These are phyloP conservation scores for Tympanuchus pallidicinctus DNA, from an alignment of 2,113 vertebrate species.

Conservation along the genomic window DNA sequence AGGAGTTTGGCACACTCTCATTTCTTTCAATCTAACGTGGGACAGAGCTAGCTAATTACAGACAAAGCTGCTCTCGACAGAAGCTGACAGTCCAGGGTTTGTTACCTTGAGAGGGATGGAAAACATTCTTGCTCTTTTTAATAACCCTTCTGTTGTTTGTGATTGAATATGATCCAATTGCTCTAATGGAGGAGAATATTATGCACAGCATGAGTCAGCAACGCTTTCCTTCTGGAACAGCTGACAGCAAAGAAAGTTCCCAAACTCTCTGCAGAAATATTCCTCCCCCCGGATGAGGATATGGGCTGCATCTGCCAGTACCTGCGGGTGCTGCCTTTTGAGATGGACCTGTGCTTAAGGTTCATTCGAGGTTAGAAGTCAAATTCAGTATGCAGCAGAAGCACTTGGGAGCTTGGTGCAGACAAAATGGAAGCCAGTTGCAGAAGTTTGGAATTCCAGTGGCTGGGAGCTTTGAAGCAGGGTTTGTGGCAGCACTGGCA, in stretches of 20 bases:
- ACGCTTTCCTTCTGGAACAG: constrained; percentile 56
- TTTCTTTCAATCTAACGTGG: neutral
- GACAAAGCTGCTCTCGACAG: constrained; percentile 13
- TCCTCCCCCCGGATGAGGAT: neutral
- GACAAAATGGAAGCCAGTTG: neutral
- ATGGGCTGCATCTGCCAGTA: neutral
- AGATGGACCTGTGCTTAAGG: neutral
- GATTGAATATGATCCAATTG: constrained; percentile 67
- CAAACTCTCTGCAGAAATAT: constrained; percentile 51
- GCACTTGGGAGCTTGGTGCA: neutral
- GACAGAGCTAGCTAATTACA: constrained; percentile 30
- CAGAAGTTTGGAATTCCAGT: neutral
- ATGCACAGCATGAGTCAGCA: constrained; percentile 69
- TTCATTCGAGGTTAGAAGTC: neutral
- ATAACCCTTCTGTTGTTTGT: constrained; percentile 51
- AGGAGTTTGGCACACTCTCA: neutral
- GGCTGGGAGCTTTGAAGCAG: neutral
- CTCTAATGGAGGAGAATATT: constrained; percentile 60
- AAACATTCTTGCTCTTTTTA: constrained; percentile 55
- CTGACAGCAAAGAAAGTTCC: constrained; percentile 53
- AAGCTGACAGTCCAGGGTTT: constrained; percentile 25
- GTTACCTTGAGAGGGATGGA: constrained; percentile 47
- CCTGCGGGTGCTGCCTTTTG: neutral
- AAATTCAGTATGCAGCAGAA: neutral
- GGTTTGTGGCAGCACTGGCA: neutral